Evolutionary conservation across 1,140 invertebrate species (phyloP).

Genomic region (Catajapyx aquilonaris): DNA sequence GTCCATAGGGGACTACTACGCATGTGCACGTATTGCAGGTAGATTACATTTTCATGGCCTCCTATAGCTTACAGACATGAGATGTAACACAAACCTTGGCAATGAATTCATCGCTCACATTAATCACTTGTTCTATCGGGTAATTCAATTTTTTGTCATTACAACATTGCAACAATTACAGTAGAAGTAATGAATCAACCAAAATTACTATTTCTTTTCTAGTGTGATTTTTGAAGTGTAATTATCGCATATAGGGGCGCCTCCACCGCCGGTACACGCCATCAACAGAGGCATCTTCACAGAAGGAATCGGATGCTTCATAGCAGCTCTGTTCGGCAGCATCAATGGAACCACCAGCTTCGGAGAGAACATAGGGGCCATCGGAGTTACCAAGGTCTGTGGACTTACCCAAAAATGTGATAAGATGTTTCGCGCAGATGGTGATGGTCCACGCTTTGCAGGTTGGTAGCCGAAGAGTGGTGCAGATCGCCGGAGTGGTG

Average conservation of each 20-base stretch:
- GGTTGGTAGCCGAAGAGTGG: conserved; percentile 25
- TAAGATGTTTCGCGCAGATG: too few species aligned
- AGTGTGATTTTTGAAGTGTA: too few species aligned
- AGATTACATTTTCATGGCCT: conserved; percentile 6
- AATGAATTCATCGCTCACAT: too few species aligned
- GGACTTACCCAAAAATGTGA: too few species aligned
- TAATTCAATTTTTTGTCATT: too few species aligned
- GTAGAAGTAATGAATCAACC: too few species aligned
- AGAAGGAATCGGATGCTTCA: conserved; percentile 26
- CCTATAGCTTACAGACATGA: too few species aligned
- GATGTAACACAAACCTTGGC: too few species aligned
- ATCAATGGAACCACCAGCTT: conserved; percentile 26
- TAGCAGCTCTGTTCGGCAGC: conserved; percentile 25
- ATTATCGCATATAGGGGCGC: conserved; percentile 13
- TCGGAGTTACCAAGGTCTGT: conserved; percentile 28
- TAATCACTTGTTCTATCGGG: too few species aligned
- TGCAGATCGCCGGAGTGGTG: conserved; percentile 19
- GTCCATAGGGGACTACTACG: conserved; percentile 29
- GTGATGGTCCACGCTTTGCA: conserved; percentile 11
- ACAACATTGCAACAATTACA: too few species aligned
- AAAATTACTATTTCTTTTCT: too few species aligned
- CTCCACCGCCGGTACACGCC: conserved; percentile 24
- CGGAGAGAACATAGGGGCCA: conserved; percentile 27
- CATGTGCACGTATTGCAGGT: conserved; percentile 19
- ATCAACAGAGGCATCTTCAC: conserved; percentile 26